phyloP scores from a whole-genome alignment of 2,888 invertebrate genomes.

The Eretmocerus hayati region DNA sequence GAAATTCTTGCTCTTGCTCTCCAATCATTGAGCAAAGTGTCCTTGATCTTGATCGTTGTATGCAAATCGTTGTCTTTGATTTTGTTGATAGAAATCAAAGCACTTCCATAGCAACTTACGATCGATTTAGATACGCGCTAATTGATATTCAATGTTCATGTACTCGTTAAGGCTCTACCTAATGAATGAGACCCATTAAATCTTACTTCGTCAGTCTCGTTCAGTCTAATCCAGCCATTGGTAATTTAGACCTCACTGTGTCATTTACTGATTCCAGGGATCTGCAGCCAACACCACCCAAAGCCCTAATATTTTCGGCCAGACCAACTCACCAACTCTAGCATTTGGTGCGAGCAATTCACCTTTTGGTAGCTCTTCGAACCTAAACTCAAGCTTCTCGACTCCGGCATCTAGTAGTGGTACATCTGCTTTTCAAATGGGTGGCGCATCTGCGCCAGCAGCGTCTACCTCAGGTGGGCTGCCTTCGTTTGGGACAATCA shows the following conservation, averaged over 20 bases:
- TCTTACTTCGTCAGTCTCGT: not conserved
- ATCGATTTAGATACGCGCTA: too few relatives aligned
- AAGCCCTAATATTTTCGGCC: constrained; percentile 18
- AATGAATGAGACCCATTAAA: too few relatives aligned
- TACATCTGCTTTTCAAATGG: constrained; percentile 10
- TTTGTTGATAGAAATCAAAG: too few relatives aligned
- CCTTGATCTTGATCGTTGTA: too few relatives aligned
- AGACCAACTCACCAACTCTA: constrained; percentile 19
- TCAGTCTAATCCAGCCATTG: constrained; percentile 2
- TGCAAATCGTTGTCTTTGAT: too few relatives aligned
- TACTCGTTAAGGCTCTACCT: too few relatives aligned
- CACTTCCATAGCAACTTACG: too few relatives aligned
- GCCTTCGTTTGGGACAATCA: constrained; percentile 7
- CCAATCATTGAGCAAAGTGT: too few relatives aligned
- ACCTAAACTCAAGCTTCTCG: constrained; percentile 6
- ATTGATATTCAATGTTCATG: too few relatives aligned
- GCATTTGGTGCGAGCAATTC: constrained; percentile 11
- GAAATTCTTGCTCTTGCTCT: too few relatives aligned
- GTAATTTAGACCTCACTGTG: too few relatives aligned
- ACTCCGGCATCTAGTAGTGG: not conserved
- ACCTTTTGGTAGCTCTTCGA: constrained; percentile 7
- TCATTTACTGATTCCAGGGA: not conserved
- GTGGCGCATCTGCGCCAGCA: not conserved
- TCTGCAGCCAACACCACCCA: not conserved
- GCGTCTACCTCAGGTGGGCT: not conserved